Evolutionary conservation across 2,797 vertebrate genomes (phyloP).

Genomic region (Sibirionetta formosa): DNA sequence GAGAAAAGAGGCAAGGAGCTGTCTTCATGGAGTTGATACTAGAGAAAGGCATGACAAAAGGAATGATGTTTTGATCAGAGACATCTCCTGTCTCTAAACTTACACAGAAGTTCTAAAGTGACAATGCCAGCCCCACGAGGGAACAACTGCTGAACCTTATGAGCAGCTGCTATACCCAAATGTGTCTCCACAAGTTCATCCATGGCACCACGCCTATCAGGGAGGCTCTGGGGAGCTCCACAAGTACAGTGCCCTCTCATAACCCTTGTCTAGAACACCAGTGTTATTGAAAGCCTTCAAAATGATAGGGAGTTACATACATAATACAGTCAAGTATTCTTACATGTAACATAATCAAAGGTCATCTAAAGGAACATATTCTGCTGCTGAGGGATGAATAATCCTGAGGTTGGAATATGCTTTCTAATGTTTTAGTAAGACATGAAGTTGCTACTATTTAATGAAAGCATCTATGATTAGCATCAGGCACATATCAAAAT

Average conservation of each 20-base stretch:
- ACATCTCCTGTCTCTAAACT: accelerated
- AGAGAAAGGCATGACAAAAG: neutral
- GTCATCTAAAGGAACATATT: slow-evolving; percentile 38
- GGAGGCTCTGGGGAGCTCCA: neutral
- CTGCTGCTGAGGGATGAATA: slow-evolving; percentile 14
- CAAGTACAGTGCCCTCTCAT: neutral
- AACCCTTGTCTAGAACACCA: neutral
- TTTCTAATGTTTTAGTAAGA: neutral
- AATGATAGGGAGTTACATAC: slow-evolving; percentile 2
- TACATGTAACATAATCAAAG: slow-evolving; percentile 40
- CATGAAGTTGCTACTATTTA: neutral
- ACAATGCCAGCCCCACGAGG: accelerated
- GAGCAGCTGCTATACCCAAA: neutral
- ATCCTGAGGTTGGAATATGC: neutral
- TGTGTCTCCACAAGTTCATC: neutral
- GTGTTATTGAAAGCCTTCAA: slow-evolving; percentile 4
- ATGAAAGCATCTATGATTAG: neutral
- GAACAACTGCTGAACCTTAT: neutral
- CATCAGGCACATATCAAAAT: neutral
- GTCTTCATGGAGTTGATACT: neutral
- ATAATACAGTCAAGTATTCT: slow-evolving; percentile 18
- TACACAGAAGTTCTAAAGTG: accelerated
- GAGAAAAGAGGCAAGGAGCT: neutral
- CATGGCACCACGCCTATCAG: neutral
- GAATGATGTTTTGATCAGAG: accelerated